A percentile compares a stretch with the other conserved stretches of the same genome.
These are phyloP conservation scores for Sphinx pinastri DNA, from an alignment of 2,888 invertebrate genomes.

Conservation along the genomic window DNA sequence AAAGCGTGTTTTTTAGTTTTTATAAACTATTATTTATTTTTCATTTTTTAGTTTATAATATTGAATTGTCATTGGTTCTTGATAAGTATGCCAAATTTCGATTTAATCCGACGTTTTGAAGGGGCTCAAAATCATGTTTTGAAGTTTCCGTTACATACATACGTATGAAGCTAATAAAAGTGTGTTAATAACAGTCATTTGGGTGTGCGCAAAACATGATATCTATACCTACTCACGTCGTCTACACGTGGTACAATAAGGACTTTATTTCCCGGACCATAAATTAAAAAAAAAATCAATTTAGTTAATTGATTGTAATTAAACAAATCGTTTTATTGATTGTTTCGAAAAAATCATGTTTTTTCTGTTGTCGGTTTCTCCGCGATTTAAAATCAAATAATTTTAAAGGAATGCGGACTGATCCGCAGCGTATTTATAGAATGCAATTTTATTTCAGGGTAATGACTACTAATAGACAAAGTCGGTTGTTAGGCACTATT, in stretches of 20 bases:
- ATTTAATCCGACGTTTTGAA: too few relatives aligned
- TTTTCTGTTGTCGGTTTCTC: not conserved
- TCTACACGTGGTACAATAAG: not conserved
- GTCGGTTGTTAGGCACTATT: not conserved
- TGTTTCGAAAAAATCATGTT: constrained; percentile 1
- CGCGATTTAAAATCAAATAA: not conserved
- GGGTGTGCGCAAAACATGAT: not conserved
- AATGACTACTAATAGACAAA: not conserved
- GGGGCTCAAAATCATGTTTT: too few relatives aligned
- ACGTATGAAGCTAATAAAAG: too few relatives aligned
- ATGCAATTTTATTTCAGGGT: constrained; percentile 5
- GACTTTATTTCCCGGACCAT: not conserved
- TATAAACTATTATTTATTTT: too few relatives aligned
- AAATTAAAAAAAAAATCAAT: not conserved
- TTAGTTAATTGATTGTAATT: constrained; percentile 1
- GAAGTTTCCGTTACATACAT: too few relatives aligned
- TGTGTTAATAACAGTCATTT: too few relatives aligned
- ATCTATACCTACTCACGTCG: not conserved
- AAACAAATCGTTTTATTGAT: constrained; percentile 18
- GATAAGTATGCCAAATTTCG: too few relatives aligned
- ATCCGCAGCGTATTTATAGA: not conserved
- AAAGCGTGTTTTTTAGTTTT: too few relatives aligned
- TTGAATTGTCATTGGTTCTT: too few relatives aligned
- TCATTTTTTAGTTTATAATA: too few relatives aligned
- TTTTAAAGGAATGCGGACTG: constrained; percentile 18